These are phyloP conservation scores for Neodiprion virginianus DNA, from an alignment of 1,140 invertebrate species.

Conservation along the genomic window DNA sequence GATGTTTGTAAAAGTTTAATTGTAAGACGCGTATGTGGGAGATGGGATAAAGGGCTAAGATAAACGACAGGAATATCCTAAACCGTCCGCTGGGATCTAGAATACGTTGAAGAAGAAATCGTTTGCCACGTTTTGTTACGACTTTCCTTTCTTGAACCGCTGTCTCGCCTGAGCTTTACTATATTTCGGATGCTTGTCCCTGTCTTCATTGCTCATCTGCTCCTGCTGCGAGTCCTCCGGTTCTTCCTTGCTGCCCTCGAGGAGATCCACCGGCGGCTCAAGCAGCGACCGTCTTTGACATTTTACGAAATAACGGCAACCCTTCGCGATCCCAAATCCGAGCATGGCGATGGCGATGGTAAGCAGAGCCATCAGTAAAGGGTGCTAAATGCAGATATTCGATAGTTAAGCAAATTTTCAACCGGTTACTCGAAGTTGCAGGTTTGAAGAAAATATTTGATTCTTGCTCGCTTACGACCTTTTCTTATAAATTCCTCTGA, in stretches of 20 bases:
- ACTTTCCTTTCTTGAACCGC: conserved; percentile 73
- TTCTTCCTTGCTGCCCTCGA: conserved; percentile 42
- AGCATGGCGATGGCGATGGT: conserved; percentile 67
- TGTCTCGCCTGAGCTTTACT: conserved; percentile 75
- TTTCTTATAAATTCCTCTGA: conserved; percentile 42
- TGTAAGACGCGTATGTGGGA: too few relatives aligned
- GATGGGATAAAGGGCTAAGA: too few relatives aligned
- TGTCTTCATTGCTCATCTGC: conserved; percentile 40
- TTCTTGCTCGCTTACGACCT: conserved; percentile 48
- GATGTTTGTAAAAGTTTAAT: too few relatives aligned
- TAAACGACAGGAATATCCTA: too few relatives aligned
- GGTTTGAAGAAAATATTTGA: conserved; percentile 40
- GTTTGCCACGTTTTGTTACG: conserved; percentile 39
- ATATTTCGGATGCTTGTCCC: conserved; percentile 61
- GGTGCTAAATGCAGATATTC: conserved; percentile 61
- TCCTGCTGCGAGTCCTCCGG: conserved; percentile 42
- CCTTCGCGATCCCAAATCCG: conserved; percentile 65
- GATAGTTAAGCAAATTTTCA: conserved; percentile 4
- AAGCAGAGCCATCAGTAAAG: conserved; percentile 66
- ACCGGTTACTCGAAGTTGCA: background rate
- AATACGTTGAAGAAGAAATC: background rate
- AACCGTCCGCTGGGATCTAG: background rate
- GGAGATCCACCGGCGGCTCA: conserved; percentile 64
- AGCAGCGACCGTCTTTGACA: conserved; percentile 63
- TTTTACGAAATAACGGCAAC: conserved; percentile 64